Evolutionary conservation across 1,140 invertebrate genomes (phyloP).

Genomic region (Ceratina japonica): DNA sequence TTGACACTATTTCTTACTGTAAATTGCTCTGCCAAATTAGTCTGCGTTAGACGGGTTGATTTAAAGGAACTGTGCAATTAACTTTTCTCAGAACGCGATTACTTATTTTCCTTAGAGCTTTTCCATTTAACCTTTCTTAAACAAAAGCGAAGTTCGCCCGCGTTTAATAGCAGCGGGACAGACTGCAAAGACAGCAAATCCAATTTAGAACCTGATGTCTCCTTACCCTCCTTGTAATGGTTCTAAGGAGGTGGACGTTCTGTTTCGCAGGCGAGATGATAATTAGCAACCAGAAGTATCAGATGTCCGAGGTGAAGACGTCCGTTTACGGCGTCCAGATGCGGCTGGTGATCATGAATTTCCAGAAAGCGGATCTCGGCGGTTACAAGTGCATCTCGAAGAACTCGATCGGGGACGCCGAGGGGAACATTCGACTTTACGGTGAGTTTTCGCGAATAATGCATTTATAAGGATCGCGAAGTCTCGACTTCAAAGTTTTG

Average conservation of each 20-base stretch:
- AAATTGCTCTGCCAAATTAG: no score
- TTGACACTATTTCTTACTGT: no score
- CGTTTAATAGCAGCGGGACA: no score
- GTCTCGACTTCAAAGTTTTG: not conserved
- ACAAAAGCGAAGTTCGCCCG: no score
- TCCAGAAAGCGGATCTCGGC: constrained; percentile 89
- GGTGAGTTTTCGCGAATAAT: constrained; percentile 82
- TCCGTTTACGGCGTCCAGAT: constrained; percentile 90
- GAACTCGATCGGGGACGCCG: constrained; percentile 93
- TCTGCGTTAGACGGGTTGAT: no score
- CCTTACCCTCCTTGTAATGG: no score
- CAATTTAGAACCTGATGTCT: no score
- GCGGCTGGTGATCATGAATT: constrained; percentile 87
- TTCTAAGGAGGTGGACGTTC: not conserved
- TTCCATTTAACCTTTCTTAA: no score
- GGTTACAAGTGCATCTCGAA: constrained; percentile 96
- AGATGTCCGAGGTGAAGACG: constrained; percentile 86
- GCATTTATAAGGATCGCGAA: constrained; percentile 11
- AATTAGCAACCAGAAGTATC: constrained; percentile 89
- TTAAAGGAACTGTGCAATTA: no score
- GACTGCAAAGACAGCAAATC: no score
- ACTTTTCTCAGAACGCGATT: no score
- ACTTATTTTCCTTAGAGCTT: no score
- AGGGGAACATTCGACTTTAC: constrained; percentile 92
- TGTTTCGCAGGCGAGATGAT: constrained; percentile 89